Conservation (phyloP, 64 coral and sea anemone species). For the Dendronephthya gigantea region DNA sequence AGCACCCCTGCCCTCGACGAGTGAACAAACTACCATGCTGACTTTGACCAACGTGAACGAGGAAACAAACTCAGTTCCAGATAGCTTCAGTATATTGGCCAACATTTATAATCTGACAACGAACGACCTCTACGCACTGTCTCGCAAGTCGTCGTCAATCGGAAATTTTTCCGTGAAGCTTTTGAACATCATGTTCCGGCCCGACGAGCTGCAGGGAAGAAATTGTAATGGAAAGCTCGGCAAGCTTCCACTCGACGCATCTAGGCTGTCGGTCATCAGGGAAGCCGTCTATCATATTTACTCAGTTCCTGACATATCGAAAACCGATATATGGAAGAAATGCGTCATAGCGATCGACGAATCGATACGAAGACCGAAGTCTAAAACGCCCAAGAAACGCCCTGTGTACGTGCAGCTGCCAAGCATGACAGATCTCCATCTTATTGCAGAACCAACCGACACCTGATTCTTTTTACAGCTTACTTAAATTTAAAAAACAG, state of each 20-base stretch:
- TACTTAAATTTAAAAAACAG: too few species aligned
- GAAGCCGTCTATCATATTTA: background rate
- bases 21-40: background rate
- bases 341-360: background rate
- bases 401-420: background rate
- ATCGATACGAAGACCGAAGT: background rate
- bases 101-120: background rate
- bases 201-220: background rate
- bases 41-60: background rate
- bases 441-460: background rate
- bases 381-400: background rate
- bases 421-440: background rate
- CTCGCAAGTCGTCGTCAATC: background rate
- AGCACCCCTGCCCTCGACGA: background rate
- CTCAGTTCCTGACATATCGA: background rate
- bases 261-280: background rate
- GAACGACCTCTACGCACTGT: background rate
- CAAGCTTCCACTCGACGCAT: background rate
- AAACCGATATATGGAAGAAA: background rate
- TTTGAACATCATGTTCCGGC: background rate
- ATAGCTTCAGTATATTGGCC: background rate
- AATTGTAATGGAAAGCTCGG: conserved; percentile 10
- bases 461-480: too few species aligned
- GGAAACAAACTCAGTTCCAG: background rate
- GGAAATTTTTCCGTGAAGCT: conserved; percentile 2